These are phyloP conservation scores for Oeneis ivallda DNA, from an alignment of 2,888 invertebrate species.

Conservation along the genomic window DNA sequence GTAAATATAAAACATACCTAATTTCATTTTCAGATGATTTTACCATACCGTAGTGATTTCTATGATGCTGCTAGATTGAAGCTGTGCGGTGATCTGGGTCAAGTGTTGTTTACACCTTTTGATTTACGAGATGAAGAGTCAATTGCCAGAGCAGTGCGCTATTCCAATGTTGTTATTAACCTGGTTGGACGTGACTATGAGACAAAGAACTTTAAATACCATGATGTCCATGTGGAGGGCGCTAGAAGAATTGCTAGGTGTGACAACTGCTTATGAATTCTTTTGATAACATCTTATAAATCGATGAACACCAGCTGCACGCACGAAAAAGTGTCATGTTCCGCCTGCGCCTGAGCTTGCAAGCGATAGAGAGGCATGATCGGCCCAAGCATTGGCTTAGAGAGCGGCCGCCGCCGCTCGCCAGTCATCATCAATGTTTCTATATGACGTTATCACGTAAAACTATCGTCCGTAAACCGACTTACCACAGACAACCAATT, in stretches of 20 bases:
- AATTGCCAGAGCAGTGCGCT: conserved; percentile 91
- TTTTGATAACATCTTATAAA: no score
- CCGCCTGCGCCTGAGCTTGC: no score
- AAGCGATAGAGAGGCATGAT: no score
- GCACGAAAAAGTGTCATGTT: no score
- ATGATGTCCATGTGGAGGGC: conserved; percentile 94
- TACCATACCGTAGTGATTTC: conserved; percentile 95
- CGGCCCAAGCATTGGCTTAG: no score
- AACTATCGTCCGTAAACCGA: no score
- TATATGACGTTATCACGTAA: no score
- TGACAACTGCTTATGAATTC: background rate
- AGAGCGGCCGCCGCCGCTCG: no score
- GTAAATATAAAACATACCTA: no score
- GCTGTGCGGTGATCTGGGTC: conserved; percentile 96
- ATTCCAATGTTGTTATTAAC: conserved; percentile 99
- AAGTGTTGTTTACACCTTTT: conserved; percentile 94
- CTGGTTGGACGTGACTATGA: conserved; percentile 95
- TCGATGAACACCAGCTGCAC: no score
- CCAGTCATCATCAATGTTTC: no score
- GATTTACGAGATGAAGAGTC: conserved; percentile 92
- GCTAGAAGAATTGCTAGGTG: conserved; percentile 90
- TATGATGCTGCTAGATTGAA: conserved; percentile 90
- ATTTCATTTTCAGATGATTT: conserved; percentile 85
- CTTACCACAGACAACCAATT: background rate
- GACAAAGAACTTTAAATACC: conserved; percentile 93